phyloP scores from a whole-genome alignment of 2,113 vertebrate genomes.

The Pyxicephalus adspersus region DNA sequence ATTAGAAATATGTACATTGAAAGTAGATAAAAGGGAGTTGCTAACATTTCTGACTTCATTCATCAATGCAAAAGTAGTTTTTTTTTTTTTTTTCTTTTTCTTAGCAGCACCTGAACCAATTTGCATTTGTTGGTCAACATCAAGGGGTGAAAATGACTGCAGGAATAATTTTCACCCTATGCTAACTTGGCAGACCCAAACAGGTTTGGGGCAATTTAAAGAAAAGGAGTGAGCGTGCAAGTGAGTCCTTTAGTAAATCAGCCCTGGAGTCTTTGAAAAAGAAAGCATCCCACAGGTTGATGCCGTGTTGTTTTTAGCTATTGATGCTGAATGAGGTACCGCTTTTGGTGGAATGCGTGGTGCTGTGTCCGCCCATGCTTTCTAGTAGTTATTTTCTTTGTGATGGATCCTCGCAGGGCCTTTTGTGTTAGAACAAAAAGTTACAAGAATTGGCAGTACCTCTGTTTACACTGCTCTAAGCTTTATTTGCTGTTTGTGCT shows the following conservation, averaged over 20 bases:
- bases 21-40: background rate
- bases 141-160: too few relatives aligned
- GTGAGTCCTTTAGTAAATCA: too few relatives aligned
- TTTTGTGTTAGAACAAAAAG: constrained; percentile 34
- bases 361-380: background rate
- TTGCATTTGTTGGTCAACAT: constrained; percentile 18
- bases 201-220: too few relatives aligned
- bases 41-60: background rate
- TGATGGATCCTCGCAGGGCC: constrained; percentile 20
- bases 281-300: background rate
- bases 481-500: background rate
- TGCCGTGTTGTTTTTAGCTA: background rate
- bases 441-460: constrained; percentile 30
- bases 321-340: background rate
- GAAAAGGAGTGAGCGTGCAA: too few relatives aligned
- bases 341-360: constrained; percentile 1
- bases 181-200: too few relatives aligned
- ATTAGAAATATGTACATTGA: background rate
- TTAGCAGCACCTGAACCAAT: too few relatives aligned
- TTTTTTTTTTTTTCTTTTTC: too few relatives aligned
- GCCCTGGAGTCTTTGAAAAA: background rate
- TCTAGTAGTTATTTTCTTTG: constrained; percentile 1
- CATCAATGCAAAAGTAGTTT: too few relatives aligned
- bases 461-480: constrained; percentile 10
- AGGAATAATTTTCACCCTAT: too few relatives aligned